These are phyloP conservation scores for Andrena haemorrhoa DNA, from an alignment of 2,888 invertebrate genomes.

Conservation along the genomic window DNA sequence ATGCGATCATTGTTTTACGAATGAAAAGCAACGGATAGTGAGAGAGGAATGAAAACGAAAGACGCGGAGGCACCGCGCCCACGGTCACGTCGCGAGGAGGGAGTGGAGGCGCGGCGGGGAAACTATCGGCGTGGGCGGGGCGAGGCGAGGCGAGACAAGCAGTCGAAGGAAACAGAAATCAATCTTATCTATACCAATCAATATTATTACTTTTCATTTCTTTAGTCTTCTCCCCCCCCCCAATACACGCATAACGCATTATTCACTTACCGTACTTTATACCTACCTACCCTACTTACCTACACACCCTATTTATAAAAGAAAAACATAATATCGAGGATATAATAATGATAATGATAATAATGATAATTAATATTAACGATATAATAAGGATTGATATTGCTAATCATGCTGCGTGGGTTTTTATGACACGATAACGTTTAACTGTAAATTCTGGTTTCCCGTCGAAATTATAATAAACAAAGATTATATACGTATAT, in stretches of 20 bases:
- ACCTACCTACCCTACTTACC: conserved; percentile 77
- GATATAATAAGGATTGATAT: conserved; percentile 84
- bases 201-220: conserved; percentile 61
- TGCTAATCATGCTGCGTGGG: conserved; percentile 85
- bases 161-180: conserved; percentile 22
- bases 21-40: conserved; percentile 6
- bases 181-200: conserved; percentile 41
- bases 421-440: conserved; percentile 84
- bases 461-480: conserved; percentile 65
- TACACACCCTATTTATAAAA: conserved; percentile 83
- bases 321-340: conserved; percentile 84
- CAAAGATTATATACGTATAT: conserved; percentile 46
- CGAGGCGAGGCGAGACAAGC: conserved; percentile 15
- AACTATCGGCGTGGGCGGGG: background rate
- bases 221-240: conserved; percentile 57
- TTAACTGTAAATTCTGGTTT: conserved; percentile 81
- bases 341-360: conserved; percentile 78
- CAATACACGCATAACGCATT: conserved; percentile 60
- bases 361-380: conserved; percentile 82
- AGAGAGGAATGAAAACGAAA: background rate
- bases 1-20: conserved; percentile 64
- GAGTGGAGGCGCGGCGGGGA: background rate
- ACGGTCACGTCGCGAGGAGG: background rate
- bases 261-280: conserved; percentile 72
- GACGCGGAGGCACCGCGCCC: no score